Base-by-base conservation (phyloP, 2,113 vertebrate species). In the Tringa solitaria region DNA sequence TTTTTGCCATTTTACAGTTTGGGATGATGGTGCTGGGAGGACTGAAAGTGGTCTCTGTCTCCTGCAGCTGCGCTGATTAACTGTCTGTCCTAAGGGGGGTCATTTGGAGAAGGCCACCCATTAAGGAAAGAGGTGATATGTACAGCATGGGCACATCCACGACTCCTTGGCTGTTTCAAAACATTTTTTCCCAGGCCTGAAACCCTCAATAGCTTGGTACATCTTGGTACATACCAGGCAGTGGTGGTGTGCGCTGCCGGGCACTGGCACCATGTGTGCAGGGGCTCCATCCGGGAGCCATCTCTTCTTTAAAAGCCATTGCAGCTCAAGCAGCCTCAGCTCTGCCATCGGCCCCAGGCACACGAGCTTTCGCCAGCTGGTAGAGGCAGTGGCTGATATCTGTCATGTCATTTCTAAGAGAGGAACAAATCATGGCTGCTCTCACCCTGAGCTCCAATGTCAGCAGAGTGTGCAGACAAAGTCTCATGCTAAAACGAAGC, bases 201-300 rank as follows among this genome's bases (percentile, higher is more conserved):
- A 21, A 46, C 33, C 17, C 21, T 61, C 2, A 0, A 11, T 77
- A 59, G 46, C 69, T 28, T 78, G 20, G 12, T 64, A 32, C 16
- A 4, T 48, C 69, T 28, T 78, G 18, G 12, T 64, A 32, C 14
- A 5, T 53, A 56, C 35, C 45, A 28, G 60, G 26, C 21, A 79
- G 18, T 8, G 15, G n/a, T 57, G 50, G 30, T 0, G 0, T 4
- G 1, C 0, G 3, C 50, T 70, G 22, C 63, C 37, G 27, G 61
- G 35, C 0, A 0, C 39, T 78, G 77, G 41, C 18, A 39, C 20
- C 14, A 30, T 48, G 18, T 8, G 23, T 39, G 20, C 64, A 68
- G 51, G 57, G 24, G 5, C 23, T 78, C 21, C 24, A 11, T 39
- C 35, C 5, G 4, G n/a, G 57, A 90, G 12, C 41, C 10, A 19